Base-by-base conservation (phyloP, 2,113 vertebrate species). In the Seriola aureovittata region DNA sequence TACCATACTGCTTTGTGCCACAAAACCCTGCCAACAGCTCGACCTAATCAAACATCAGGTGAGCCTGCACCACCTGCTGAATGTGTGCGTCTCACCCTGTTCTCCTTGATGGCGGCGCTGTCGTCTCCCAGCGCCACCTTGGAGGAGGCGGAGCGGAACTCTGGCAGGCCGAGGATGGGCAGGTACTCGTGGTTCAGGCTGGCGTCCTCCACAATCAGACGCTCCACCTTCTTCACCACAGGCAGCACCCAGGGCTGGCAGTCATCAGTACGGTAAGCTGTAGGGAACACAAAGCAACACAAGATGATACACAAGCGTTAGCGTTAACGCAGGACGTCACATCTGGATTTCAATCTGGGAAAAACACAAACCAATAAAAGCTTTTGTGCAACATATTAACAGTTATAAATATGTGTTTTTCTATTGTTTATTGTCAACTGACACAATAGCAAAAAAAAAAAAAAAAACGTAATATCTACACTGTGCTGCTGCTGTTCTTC, bases 251-350 rank as follows among this genome's bases (percentile, higher is more conserved):
- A 99, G 13, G 98, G 98, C 92, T 95, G 95, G 69, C 95, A 93
- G 52, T 98, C 98, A 46, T 99, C 97, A 0, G 98, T 99, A 78
- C 98, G 97, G 92, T 99, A 99, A 0, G 98, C 98, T 99, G 86
- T 3, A 42, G 2, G 8, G 29, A 55, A 29, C 4, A 84, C 19
- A 78, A 40, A 77, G n/a, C 25, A 36, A 48, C 13, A 3, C 7
- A 42, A 4, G 2, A 1, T 5, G 72, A 16, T 10, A 14, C 23
- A 10, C 5, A 29, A 4, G 4, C 13, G 19, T 11, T 58, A 25
- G 17, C 14, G 42, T 6, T n/a, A 3, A 36, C 3, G 8, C 29
- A 29, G 36, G 32, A n/a, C 0, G 29, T 50, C 4, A 38, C 63
- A 17, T 8, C 7, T 16, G 54, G 40, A 8, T 21, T 50, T 50